Conservation (phyloP, 2,888 invertebrate species). For the Leptopilina drosophilae region DNA sequence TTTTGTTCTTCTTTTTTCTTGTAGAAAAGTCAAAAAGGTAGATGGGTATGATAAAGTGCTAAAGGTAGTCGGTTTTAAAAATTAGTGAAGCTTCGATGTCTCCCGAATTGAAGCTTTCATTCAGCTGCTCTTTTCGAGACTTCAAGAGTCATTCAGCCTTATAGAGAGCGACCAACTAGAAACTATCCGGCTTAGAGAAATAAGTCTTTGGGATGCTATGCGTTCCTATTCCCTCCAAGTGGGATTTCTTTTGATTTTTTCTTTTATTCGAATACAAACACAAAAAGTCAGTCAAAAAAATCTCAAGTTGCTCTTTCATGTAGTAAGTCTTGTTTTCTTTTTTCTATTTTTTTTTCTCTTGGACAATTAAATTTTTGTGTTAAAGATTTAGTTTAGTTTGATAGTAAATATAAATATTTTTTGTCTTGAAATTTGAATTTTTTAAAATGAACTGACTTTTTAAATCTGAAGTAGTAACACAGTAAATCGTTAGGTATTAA, state of each 20-base stretch:
- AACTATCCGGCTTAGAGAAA: slow-evolving; percentile 24
- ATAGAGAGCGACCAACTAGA: slow-evolving; percentile 21
- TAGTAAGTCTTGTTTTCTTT: not conserved
- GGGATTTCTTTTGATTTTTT: slow-evolving; percentile 23
- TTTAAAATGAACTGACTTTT: too few relatives aligned
- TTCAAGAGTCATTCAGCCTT: slow-evolving; percentile 26
- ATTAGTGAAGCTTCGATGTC: slow-evolving; percentile 25
- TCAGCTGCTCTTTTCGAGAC: slow-evolving; percentile 32
- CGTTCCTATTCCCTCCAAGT: not conserved
- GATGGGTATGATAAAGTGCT: not conserved
- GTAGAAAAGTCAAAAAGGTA: not conserved
- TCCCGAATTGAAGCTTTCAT: slow-evolving; percentile 22
- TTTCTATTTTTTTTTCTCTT: not conserved
- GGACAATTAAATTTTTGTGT: not conserved
- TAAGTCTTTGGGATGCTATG: slow-evolving; percentile 20
- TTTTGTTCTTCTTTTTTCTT: not conserved
- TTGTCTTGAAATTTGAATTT: too few relatives aligned
- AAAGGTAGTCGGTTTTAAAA: slow-evolving; percentile 22
- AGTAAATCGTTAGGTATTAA: too few relatives aligned
- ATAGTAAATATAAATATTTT: too few relatives aligned
- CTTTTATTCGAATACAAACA: slow-evolving; percentile 17
- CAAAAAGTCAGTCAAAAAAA: not conserved
- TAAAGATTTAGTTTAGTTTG: too few relatives aligned
- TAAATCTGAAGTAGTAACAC: too few relatives aligned
- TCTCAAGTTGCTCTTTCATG: not conserved